phyloP scores from a whole-genome alignment of 2,113 vertebrate species.

The Oreochromis niloticus region DNA sequence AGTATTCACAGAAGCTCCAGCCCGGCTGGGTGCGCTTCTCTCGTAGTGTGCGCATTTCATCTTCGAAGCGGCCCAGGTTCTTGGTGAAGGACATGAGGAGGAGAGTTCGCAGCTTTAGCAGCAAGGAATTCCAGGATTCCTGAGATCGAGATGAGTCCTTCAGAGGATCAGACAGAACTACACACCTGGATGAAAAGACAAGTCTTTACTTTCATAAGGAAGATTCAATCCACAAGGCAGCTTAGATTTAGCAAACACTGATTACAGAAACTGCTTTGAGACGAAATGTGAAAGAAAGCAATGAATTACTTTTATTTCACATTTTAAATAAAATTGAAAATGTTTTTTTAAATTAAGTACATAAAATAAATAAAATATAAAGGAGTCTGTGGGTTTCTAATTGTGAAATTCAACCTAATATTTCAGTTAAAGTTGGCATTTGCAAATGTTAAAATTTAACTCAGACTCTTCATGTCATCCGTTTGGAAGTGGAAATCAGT shows the following conservation, averaged over 20 bases:
- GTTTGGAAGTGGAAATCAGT: not conserved
- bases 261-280: not conserved
- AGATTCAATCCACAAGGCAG: not conserved
- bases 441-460: not conserved
- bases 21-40: constrained; percentile 96
- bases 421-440: not conserved
- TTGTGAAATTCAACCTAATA: not conserved
- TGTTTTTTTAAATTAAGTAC: not conserved
- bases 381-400: not conserved
- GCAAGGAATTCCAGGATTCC: constrained; percentile 96
- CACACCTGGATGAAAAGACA: constrained; percentile 74
- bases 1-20: constrained; percentile 99
- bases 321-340: not conserved
- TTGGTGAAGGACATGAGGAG: constrained; percentile 99
- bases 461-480: not conserved
- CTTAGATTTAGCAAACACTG: not conserved
- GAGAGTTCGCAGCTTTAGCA: constrained; percentile 92
- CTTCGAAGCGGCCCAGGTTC: constrained; percentile 96
- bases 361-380: not conserved
- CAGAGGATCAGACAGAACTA: constrained; percentile 91
- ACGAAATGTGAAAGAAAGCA: accelerated
- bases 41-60: constrained; percentile 94
- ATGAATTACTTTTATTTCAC: not conserved
- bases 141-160: constrained; percentile 97
- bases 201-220: not conserved